A percentile compares a stretch with the other conserved stretches of the same genome.
Evolutionary conservation across 2,797 vertebrate genomes (phyloP).

Genomic region (Sebastes itinus): DNA sequence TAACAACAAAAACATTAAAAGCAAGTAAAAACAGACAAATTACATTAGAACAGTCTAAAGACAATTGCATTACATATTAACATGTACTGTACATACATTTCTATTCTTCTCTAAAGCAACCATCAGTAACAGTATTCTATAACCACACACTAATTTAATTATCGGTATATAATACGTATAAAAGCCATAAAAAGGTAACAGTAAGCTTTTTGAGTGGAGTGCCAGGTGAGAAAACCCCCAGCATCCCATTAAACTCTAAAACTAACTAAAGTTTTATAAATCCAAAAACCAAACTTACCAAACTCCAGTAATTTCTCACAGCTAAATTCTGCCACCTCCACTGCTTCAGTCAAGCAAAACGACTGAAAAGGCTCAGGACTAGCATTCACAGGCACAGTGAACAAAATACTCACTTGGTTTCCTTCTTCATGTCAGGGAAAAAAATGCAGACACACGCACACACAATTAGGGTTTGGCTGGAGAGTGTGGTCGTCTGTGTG

Average conservation of each 20-base stretch:
- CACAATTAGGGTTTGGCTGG: conserved; percentile 69
- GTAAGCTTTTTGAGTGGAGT: background rate
- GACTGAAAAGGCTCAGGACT: conserved; percentile 20
- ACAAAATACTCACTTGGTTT: conserved; percentile 60
- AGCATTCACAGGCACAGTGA: conserved; percentile 55
- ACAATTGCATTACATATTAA: background rate
- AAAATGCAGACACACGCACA: conserved; percentile 56
- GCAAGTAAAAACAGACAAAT: too few species aligned
- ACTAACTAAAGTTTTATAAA: conserved; percentile 3
- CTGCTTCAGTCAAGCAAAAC: conserved; percentile 37
- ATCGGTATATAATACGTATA: background rate
- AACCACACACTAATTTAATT: background rate
- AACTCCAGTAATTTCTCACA: conserved; percentile 42
- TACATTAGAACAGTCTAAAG: too few species aligned
- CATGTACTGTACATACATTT: background rate
- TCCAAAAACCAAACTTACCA: conserved; percentile 64
- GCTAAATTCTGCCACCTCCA: conserved; percentile 46
- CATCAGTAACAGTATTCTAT: background rate
- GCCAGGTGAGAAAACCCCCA: background rate
- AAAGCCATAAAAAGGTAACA: background rate
- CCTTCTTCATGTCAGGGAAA: conserved; percentile 67
- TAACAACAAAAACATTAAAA: too few species aligned
- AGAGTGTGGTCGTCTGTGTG: conserved; percentile 66
- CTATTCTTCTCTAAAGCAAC: background rate
- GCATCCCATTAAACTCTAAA: background rate